Evolutionary conservation across 2,797 vertebrate genomes (phyloP).

Genomic region (Acropternis orthonyx): DNA sequence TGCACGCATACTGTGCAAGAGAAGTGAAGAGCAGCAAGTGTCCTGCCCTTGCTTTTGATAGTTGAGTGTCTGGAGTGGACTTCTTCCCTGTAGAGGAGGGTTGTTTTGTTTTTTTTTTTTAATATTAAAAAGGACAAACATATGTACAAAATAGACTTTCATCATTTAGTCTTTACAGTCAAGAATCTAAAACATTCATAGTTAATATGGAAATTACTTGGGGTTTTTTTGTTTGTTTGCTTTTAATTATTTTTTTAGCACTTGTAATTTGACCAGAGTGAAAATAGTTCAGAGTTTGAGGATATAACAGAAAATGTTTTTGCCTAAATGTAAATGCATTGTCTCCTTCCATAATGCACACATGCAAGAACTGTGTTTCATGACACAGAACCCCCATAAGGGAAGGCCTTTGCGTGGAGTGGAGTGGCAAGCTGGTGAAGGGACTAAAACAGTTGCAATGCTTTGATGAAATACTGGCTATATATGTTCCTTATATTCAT

Average conservation of each 20-base stretch:
- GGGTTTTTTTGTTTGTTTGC: neutral
- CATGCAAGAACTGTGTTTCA: neutral
- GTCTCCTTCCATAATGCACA: neutral
- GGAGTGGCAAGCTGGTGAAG: neutral
- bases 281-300: neutral
- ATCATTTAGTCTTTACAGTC: neutral
- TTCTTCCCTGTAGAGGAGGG: neutral
- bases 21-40: neutral
- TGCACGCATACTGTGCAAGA: neutral
- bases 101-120: neutral
- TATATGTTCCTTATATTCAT: neutral
- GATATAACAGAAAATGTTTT: neutral
- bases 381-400: neutral
- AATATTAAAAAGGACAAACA: neutral
- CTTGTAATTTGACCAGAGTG: neutral
- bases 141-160: neutral
- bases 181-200: neutral
- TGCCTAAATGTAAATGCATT: neutral
- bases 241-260: neutral
- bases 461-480: neutral
- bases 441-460: neutral
- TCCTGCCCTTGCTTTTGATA: neutral
- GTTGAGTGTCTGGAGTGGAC: neutral
- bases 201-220: neutral
- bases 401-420: neutral